Conservation (phyloP, 2,888 invertebrate genomes). For the Heliconius ismenius region DNA sequence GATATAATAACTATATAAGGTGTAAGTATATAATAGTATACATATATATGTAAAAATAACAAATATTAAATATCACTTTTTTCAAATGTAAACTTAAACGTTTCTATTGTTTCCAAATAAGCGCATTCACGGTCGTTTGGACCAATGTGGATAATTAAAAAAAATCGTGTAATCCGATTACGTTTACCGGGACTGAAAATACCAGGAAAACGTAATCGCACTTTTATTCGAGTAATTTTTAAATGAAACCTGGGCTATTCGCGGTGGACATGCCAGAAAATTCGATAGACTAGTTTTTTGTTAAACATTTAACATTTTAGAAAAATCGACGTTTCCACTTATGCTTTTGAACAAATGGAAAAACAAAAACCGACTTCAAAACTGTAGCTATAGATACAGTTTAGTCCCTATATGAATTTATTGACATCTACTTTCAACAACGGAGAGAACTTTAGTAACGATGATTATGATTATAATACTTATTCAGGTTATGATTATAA, state of each 20-base stretch:
- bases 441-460: too few species aligned
- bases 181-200: not conserved
- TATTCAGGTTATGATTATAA: too few species aligned
- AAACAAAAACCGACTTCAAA: not conserved
- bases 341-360: not conserved
- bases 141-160: not conserved
- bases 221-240: not conserved
- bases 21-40: too few species aligned
- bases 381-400: not conserved
- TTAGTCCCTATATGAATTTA: too few species aligned
- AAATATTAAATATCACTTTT: not conserved
- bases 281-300: not conserved
- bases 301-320: not conserved
- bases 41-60: not conserved
- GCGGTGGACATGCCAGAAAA: not conserved
- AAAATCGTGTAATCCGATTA: not conserved
- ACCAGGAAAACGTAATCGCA: not conserved
- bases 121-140: not conserved
- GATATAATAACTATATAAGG: too few species aligned
- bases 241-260: not conserved
- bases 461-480: too few species aligned
- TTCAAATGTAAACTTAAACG: not conserved
- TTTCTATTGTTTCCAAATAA: not conserved
- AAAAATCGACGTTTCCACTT: not conserved
- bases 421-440: too few species aligned